Evolutionary conservation across 2,113 vertebrate species (phyloP).

Genomic region (Heterochromis multidens): DNA sequence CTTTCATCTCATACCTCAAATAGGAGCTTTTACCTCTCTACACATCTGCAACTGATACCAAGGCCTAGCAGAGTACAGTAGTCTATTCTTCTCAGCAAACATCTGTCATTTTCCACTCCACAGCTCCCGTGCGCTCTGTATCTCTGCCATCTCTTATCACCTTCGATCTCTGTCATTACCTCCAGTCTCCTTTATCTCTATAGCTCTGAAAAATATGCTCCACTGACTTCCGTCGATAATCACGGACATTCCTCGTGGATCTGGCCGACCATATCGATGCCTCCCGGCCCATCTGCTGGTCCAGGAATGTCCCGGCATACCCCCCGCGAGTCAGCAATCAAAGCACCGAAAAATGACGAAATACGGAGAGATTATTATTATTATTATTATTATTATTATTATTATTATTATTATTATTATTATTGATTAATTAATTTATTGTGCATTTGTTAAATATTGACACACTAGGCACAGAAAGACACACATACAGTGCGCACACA

Average conservation of each 20-base stretch:
- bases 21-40: background rate
- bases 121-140: conserved; percentile 72
- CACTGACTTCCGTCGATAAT: conserved; percentile 78
- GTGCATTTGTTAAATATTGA: background rate
- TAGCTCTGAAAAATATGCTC: conserved; percentile 57
- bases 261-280: conserved; percentile 57
- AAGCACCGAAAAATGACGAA: background rate
- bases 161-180: conserved; percentile 69
- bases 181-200: conserved; percentile 48
- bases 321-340: conserved; percentile 21
- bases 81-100: conserved; percentile 40
- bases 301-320: conserved; percentile 32
- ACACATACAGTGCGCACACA: background rate
- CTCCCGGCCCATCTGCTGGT: conserved; percentile 55
- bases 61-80: conserved; percentile 25
- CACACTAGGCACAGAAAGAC: background rate
- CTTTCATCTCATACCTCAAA: background rate
- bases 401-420: background rate
- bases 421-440: background rate
- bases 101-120: conserved; percentile 76
- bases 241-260: conserved; percentile 73
- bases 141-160: conserved; percentile 78
- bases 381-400: background rate
- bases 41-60: background rate
- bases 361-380: background rate